phyloP scores from a whole-genome alignment of 2,113 vertebrate genomes.

The Setophaga petechia region DNA sequence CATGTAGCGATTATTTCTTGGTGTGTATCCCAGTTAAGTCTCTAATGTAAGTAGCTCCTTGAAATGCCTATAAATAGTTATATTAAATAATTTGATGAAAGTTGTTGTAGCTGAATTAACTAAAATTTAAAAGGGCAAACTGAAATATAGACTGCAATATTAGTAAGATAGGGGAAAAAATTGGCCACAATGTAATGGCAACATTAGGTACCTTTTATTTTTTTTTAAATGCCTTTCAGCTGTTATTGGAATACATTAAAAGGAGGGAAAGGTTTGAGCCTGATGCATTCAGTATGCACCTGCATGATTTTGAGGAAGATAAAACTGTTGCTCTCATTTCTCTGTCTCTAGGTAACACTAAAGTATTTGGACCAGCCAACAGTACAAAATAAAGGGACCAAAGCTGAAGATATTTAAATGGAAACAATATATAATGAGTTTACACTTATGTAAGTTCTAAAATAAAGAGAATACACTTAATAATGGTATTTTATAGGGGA shows the following conservation, averaged over 20 bases:
- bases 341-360: neutral
- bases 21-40: neutral
- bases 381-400: neutral
- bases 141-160: neutral
- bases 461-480: neutral
- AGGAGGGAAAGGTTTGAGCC: neutral
- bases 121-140: neutral
- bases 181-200: fast-evolving
- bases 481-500: neutral
- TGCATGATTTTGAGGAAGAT: neutral
- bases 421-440: neutral
- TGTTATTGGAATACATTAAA: neutral
- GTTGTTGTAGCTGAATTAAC: neutral
- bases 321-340: neutral
- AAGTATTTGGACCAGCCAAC: neutral
- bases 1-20: neutral
- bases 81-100: neutral
- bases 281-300: neutral
- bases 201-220: neutral
- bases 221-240: neutral
- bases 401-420: neutral
- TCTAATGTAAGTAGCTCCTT: neutral
- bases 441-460: neutral
- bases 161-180: neutral
- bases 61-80: neutral